phyloP scores from a whole-genome alignment of 2,888 invertebrate species.

The Deilephila elpenor region DNA sequence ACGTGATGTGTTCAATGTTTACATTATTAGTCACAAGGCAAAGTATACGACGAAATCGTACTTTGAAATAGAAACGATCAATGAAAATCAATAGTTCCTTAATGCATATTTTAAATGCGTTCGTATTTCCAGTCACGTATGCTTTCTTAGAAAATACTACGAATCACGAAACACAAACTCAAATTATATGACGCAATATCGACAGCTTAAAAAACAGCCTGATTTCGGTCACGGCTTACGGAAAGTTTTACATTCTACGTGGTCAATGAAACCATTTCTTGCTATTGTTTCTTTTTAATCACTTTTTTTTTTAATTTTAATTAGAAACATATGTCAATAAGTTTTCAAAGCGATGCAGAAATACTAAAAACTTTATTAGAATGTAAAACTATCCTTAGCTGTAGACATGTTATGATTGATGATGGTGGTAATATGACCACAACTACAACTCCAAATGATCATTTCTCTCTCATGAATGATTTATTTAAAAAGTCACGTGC shows the following conservation, averaged over 20 bases:
- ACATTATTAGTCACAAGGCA: not conserved
- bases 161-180: not conserved
- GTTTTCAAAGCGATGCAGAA: no score
- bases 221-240: no score
- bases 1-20: not conserved
- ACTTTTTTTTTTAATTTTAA: no score
- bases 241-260: no score
- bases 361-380: no score
- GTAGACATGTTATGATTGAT: not conserved
- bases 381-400: no score
- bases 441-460: not conserved
- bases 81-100: not conserved
- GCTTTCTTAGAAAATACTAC: not conserved
- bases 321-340: no score
- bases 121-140: constrained; percentile 13
- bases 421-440: not conserved
- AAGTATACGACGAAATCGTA: constrained; percentile 1
- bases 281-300: no score
- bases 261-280: not conserved
- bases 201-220: not conserved
- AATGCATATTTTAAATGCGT: not conserved
- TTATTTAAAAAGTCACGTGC: not conserved
- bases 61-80: not conserved
- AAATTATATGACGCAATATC: not conserved
- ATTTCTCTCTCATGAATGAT: not conserved